phyloP scores from a whole-genome alignment of 2,113 vertebrate genomes.

The Xerus inauris region DNA sequence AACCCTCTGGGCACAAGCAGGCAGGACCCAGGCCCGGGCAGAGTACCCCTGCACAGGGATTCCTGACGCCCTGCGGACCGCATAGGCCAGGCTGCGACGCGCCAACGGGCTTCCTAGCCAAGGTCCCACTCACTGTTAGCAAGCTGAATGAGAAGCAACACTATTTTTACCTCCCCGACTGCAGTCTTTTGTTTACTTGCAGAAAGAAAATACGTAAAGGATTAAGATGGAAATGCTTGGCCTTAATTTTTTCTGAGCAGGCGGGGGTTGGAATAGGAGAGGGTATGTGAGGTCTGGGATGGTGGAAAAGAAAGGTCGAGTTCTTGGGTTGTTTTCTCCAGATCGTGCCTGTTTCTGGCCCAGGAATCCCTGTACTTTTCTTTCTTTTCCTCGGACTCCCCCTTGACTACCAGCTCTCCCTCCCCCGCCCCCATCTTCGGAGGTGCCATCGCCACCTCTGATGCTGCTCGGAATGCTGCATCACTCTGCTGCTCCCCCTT shows the following conservation, averaged over 20 bases:
- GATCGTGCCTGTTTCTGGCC: background rate
- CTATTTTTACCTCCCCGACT: slow-evolving; percentile 57
- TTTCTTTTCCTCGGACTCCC: background rate
- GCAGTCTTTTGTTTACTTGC: slow-evolving; percentile 15
- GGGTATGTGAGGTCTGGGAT: background rate
- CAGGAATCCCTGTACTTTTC: background rate
- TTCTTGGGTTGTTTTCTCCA: background rate
- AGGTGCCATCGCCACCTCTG: slow-evolving; percentile 49
- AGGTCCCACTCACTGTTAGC: background rate
- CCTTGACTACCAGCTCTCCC: background rate
- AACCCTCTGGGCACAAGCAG: background rate
- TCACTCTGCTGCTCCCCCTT: slow-evolving; percentile 57
- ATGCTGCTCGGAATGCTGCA: slow-evolving; percentile 75
- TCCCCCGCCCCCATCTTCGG: background rate
- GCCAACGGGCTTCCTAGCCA: background rate
- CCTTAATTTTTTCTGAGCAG: background rate
- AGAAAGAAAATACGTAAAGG: slow-evolving; percentile 42
- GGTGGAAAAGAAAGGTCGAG: background rate
- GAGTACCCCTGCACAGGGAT: background rate
- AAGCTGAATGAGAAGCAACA: background rate
- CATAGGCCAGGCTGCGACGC: background rate
- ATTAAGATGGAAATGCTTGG: background rate
- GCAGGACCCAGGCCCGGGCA: background rate
- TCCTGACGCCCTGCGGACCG: background rate
- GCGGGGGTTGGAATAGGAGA: background rate